Evolutionary conservation across 37 sponge, comb jelly and placozoan species (phyloP).

Genomic region (Crambe crambe): DNA sequence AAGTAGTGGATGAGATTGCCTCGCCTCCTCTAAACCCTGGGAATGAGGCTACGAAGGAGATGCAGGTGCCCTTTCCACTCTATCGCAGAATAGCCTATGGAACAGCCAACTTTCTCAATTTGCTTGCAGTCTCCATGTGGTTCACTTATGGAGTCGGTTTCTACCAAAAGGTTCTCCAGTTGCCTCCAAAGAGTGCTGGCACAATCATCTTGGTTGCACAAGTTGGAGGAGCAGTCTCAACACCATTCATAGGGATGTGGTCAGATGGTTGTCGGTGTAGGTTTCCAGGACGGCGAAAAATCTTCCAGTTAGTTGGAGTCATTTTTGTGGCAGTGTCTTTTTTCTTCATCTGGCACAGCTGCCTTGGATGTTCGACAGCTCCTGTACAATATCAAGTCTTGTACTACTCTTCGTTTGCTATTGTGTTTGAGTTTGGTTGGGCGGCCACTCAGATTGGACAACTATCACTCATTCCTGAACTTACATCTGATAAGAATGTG

Average conservation of each 20-base stretch:
- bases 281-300: slow-evolving; percentile 81
- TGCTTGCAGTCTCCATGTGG: slow-evolving; percentile 90
- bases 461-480: slow-evolving; percentile 87
- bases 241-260: slow-evolving; percentile 75
- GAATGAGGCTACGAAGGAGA: too few species aligned
- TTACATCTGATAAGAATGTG: slow-evolving; percentile 62
- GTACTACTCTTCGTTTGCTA: slow-evolving; percentile 75
- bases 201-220: slow-evolving; percentile 84
- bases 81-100: slow-evolving; percentile 52
- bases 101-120: slow-evolving; percentile 86
- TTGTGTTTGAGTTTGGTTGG: slow-evolving; percentile 96
- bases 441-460: slow-evolving; percentile 89
- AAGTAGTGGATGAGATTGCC: too few species aligned
- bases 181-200: slow-evolving; percentile 64
- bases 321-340: slow-evolving; percentile 54
- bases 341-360: slow-evolving; percentile 84
- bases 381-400: slow-evolving; percentile 48
- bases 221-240: slow-evolving; percentile 79
- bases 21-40: too few species aligned
- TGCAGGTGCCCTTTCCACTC: not conserved
- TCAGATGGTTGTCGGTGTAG: slow-evolving; percentile 59
- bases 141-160: slow-evolving; percentile 85
- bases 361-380: slow-evolving; percentile 63
- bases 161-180: slow-evolving; percentile 66
- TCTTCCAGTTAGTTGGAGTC: slow-evolving; percentile 85